A percentile compares a stretch with the other conserved stretches of the same genome.
Conservation (phyloP, 2,113 vertebrate species). For the Ailurus styani region DNA sequence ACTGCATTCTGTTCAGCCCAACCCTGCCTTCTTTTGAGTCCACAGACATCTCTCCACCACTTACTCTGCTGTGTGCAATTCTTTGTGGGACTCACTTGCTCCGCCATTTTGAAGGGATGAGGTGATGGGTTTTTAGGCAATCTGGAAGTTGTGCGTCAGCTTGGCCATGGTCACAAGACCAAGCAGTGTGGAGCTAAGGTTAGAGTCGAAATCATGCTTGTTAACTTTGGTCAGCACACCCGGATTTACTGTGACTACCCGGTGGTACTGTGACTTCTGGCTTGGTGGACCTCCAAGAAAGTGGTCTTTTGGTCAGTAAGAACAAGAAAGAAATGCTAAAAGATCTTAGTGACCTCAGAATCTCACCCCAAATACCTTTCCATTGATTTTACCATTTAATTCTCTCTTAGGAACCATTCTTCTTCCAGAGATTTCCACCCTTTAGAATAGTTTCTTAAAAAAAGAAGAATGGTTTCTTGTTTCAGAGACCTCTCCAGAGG, state of each 20-base stretch:
- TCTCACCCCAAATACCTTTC: neutral
- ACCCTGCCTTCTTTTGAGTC: neutral
- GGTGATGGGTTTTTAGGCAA: neutral
- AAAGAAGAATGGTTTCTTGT: neutral
- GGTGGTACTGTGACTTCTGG: neutral
- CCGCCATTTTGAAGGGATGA: neutral
- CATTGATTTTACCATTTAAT: neutral
- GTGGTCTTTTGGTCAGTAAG: neutral
- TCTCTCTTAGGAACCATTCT: neutral
- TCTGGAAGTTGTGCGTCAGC: neutral
- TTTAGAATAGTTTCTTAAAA: neutral
- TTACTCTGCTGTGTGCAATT: neutral
- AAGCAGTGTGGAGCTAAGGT: neutral
- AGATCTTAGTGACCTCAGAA: neutral
- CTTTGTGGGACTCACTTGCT: neutral
- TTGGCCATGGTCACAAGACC: neutral
- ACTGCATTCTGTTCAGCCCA: neutral
- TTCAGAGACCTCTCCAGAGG: neutral
- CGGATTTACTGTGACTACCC: neutral
- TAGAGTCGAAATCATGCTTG: neutral
- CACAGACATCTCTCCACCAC: neutral
- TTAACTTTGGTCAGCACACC: neutral
- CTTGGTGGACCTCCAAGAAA: neutral
- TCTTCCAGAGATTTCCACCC: slow-evolving; percentile 18
- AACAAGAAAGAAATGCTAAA: neutral